Evolutionary conservation across 2,113 vertebrate genomes (phyloP).

Genomic region (Sorex fumeus): DNA sequence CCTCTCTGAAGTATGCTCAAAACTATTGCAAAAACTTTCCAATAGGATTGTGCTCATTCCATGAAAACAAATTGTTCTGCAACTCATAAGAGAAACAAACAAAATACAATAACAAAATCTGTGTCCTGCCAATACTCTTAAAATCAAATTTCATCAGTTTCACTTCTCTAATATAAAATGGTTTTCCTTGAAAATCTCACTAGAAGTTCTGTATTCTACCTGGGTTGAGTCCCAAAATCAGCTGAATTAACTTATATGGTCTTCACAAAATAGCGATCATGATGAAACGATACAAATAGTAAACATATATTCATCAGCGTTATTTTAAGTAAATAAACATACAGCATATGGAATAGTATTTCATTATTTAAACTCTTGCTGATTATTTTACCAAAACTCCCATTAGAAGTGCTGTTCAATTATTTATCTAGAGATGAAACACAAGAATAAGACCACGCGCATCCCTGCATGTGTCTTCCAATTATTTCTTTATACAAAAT

Average conservation of each 20-base stretch:
- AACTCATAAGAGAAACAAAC: neutral
- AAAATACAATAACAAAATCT: neutral
- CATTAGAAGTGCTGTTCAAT: too few species aligned
- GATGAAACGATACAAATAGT: neutral
- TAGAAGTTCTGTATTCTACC: neutral
- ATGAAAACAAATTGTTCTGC: neutral
- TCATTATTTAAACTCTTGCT: neutral
- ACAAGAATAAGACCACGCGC: too few species aligned
- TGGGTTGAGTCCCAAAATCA: neutral
- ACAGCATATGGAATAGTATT: neutral
- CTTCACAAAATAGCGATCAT: neutral
- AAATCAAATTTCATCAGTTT: neutral
- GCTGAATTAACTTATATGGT: neutral
- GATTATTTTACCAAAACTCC: neutral
- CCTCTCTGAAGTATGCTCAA: rapidly evolving
- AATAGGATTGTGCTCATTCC: rapidly evolving
- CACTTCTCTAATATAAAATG: neutral
- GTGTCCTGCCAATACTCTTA: neutral
- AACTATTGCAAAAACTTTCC: neutral
- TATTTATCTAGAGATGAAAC: too few species aligned
- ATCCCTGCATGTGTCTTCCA: neutral
- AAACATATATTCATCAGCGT: neutral
- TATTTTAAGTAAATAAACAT: neutral
- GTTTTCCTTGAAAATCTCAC: neutral
- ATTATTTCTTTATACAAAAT: too few species aligned